Percentiles rank a stretch among this genome's conserved stretches.
phyloP scores from a whole-genome alignment of 2,888 invertebrate genomes.

The Agonopterix heracliana region DNA sequence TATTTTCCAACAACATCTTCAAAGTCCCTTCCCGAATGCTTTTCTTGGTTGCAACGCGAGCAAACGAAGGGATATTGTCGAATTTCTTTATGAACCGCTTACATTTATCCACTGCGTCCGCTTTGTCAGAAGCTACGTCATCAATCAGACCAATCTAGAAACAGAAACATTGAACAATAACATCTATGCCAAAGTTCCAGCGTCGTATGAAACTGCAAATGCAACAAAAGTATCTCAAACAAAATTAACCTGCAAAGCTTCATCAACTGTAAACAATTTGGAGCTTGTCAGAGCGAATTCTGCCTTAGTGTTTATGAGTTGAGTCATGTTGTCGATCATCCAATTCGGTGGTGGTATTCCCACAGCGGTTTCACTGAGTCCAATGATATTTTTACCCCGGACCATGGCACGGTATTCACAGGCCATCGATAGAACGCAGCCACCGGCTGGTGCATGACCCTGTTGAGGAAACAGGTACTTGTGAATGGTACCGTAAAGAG shows the following conservation, averaged over 20 bases:
- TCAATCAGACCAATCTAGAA: constrained; percentile 83
- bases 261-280: constrained; percentile 82
- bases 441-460: constrained; percentile 91
- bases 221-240: background rate
- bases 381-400: constrained; percentile 85
- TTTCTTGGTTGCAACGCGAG: constrained; percentile 76
- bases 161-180: background rate
- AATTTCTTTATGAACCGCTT: constrained; percentile 80
- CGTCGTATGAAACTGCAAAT: background rate
- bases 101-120: constrained; percentile 80
- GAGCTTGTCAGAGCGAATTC: constrained; percentile 86
- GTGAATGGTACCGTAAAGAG: too few species aligned
- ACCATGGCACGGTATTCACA: constrained; percentile 92
- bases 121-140: constrained; percentile 80
- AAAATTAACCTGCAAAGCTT: constrained; percentile 79
- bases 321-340: constrained; percentile 79
- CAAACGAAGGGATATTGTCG: constrained; percentile 78
- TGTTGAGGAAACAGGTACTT: constrained; percentile 28
- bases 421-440: constrained; percentile 85
- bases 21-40: constrained; percentile 65
- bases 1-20: constrained; percentile 72
- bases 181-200: background rate
- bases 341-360: constrained; percentile 87
- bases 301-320: constrained; percentile 79
- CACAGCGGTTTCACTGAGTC: constrained; percentile 90